Conservation (phyloP, 1,140 invertebrate genomes). For the Conopomorpha cramerella region DNA sequence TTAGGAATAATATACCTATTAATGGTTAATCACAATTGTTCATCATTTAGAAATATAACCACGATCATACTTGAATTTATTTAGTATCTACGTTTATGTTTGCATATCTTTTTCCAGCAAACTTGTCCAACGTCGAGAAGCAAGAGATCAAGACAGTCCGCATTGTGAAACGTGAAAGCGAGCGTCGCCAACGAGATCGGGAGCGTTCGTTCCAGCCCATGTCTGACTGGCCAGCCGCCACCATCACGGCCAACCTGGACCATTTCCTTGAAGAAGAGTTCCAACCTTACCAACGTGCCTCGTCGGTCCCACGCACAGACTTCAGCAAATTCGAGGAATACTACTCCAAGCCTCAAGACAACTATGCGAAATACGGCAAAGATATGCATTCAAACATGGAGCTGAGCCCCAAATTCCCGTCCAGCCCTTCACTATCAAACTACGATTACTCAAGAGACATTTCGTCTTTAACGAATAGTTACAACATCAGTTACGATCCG, state of each 20-base stretch:
- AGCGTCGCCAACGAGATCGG: constrained; percentile 77
- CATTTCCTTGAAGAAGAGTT: constrained; percentile 63
- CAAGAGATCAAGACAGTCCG: constrained; percentile 91
- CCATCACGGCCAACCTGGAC: constrained; percentile 50
- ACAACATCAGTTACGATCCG: constrained; percentile 37
- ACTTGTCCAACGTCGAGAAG: constrained; percentile 80
- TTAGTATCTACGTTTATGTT: neutral
- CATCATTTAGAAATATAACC: neutral
- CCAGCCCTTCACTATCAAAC: constrained; percentile 47
- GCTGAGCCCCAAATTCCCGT: constrained; percentile 43
- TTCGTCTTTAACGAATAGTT: constrained; percentile 41
- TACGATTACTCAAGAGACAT: constrained; percentile 44
- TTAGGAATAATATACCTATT: too few species aligned
- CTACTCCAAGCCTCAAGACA: constrained; percentile 21
- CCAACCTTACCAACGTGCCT: constrained; percentile 23
- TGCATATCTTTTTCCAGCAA: constrained; percentile 55
- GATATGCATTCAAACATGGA: constrained; percentile 31
- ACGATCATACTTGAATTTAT: neutral
- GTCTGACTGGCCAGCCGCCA: constrained; percentile 40
- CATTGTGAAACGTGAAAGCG: constrained; percentile 90
- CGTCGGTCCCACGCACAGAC: constrained; percentile 40
- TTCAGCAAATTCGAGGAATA: constrained; percentile 39
- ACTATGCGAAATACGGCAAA: constrained; percentile 20
- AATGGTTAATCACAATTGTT: too few species aligned
- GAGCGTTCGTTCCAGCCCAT: constrained; percentile 60